A percentile compares a stretch with the other conserved stretches of the same genome.
Evolutionary conservation across 2,888 invertebrate genomes (phyloP).

Genomic region (Clitarchus hookeri): DNA sequence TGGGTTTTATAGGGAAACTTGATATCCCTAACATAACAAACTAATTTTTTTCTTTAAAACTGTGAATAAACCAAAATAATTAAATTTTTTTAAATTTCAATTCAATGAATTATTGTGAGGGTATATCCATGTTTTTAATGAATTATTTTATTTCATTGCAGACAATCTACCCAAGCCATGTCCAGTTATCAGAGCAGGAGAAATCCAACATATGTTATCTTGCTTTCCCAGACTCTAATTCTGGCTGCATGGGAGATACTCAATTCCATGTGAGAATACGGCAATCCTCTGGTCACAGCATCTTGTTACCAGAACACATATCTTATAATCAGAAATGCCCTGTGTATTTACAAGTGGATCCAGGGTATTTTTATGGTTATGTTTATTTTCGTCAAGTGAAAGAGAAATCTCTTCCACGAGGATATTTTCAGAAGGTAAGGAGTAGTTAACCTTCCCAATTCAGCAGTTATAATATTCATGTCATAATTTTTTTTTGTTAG

Average conservation of each 20-base stretch:
- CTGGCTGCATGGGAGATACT: conserved; percentile 98
- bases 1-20: background rate
- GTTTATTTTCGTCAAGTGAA: conserved; percentile 98
- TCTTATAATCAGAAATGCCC: conserved; percentile 79
- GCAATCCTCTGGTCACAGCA: conserved; percentile 62
- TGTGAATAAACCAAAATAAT: no score
- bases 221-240: conserved; percentile 99
- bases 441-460: no score
- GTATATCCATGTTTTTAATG: background rate
- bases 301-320: conserved; percentile 61
- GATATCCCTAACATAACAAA: conserved; percentile 20
- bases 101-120: no score
- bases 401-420: conserved; percentile 86
- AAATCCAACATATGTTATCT: conserved; percentile 95
- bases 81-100: no score
- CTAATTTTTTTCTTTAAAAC: no score
- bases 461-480: no score
- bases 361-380: conserved; percentile 93
- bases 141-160: conserved; percentile 53
- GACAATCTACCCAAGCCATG: conserved; percentile 81
- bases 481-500: no score
- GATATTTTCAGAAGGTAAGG: conserved; percentile 94
- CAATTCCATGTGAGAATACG: conserved; percentile 93
- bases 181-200: conserved; percentile 80
- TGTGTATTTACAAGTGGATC: conserved; percentile 76